Evolutionary conservation across 1,140 invertebrate genomes (phyloP).

Genomic region (Leptopilina boulardi): DNA sequence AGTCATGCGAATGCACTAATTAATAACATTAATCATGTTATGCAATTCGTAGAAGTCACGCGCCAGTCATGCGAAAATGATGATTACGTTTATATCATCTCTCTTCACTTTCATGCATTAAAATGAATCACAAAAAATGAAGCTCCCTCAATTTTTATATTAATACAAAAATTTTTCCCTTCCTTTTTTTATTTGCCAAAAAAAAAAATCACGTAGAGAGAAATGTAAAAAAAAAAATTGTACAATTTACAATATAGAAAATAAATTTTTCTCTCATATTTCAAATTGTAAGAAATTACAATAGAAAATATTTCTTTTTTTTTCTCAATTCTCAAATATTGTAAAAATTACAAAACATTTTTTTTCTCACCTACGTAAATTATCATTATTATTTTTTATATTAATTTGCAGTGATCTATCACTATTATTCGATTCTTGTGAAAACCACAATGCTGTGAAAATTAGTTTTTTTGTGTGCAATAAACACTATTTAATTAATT

Average conservation of each 20-base stretch:
- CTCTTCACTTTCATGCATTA: slow-evolving; percentile 50
- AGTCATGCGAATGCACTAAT: slow-evolving; percentile 57
- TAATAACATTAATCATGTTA: slow-evolving; percentile 60
- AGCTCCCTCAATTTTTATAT: not conserved
- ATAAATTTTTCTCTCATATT: no score
- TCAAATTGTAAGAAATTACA: no score
- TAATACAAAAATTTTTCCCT: not conserved
- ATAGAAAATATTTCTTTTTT: not conserved
- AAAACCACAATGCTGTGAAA: slow-evolving; percentile 58
- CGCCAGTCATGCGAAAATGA: slow-evolving; percentile 39
- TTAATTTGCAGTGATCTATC: slow-evolving; percentile 47
- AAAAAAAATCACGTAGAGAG: not conserved
- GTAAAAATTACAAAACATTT: not conserved
- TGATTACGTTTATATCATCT: slow-evolving; percentile 44
- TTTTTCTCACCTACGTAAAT: not conserved
- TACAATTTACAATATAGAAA: not conserved
- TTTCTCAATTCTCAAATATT: not conserved
- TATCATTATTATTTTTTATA: not conserved
- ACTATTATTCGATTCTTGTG: slow-evolving; percentile 53
- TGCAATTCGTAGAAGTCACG: slow-evolving; percentile 49
- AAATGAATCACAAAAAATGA: slow-evolving; percentile 46
- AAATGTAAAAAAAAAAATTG: not conserved
- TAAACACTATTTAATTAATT: not conserved
- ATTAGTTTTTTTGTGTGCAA: slow-evolving; percentile 45
- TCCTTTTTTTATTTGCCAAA: not conserved